Evolutionary conservation across 2,113 vertebrate genomes (phyloP).

Genomic region (Ursus arctos): DNA sequence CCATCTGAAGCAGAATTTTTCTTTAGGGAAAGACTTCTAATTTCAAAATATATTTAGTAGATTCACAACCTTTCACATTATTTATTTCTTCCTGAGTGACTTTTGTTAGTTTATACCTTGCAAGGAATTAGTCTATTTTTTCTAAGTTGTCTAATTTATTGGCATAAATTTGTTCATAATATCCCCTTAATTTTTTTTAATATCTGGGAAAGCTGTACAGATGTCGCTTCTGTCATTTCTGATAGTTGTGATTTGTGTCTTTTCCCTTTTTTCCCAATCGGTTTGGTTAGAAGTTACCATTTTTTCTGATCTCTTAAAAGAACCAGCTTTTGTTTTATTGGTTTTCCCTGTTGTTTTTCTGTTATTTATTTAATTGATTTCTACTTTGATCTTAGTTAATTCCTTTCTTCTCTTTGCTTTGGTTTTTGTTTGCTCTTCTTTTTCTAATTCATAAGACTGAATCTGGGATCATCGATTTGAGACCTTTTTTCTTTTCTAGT

Average conservation of each 20-base stretch:
- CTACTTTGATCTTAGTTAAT: constrained; percentile 28
- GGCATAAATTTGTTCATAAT: not conserved
- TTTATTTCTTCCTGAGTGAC: constrained; percentile 30
- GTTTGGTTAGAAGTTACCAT: constrained; percentile 40
- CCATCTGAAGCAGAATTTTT: not conserved
- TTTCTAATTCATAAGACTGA: constrained; percentile 21
- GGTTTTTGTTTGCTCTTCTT: constrained; percentile 43
- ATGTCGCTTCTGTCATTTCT: not conserved
- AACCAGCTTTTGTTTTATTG: constrained; percentile 47
- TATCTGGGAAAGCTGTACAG: not conserved
- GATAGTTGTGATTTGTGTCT: constrained; percentile 22
- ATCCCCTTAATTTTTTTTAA: not conserved
- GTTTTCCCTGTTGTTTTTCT: constrained; percentile 38
- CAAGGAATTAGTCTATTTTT: not conserved
- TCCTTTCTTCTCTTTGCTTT: constrained; percentile 32
- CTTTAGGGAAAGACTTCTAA: constrained; percentile 13
- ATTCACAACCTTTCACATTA: not conserved
- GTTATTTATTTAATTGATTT: constrained; percentile 48
- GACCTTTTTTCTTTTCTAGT: not conserved
- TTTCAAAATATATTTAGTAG: constrained; percentile 22
- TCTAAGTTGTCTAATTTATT: constrained; percentile 26
- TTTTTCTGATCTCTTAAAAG: constrained; percentile 58
- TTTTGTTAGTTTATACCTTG: not conserved
- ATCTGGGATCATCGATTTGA: constrained; percentile 6
- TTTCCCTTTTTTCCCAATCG: not conserved